Conservation (phyloP, 2,113 vertebrate species). For the Nycticorax nycticorax region DNA sequence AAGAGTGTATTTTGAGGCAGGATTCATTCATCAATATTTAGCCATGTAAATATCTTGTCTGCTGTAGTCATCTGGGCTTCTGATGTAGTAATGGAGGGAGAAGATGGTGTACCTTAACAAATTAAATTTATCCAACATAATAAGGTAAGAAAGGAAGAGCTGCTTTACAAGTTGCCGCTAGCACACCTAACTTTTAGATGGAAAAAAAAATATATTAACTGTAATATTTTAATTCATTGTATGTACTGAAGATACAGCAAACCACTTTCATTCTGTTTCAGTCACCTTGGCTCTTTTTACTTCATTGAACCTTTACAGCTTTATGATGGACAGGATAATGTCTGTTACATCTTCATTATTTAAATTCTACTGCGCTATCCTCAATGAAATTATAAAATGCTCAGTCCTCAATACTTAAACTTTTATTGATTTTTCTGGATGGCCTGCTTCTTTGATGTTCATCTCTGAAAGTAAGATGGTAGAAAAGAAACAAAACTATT, state of each 20-base stretch:
- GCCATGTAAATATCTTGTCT: background rate
- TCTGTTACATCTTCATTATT: background rate
- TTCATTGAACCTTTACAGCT: background rate
- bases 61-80: background rate
- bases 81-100: background rate
- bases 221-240: background rate
- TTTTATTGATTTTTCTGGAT: background rate
- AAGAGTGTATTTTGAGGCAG: background rate
- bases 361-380: background rate
- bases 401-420: background rate
- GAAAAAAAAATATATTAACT: background rate
- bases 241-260: background rate
- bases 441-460: background rate
- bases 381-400: background rate
- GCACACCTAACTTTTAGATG: background rate
- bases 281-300: rapidly evolving
- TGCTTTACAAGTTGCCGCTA: background rate
- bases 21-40: background rate
- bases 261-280: background rate
- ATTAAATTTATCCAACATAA: background rate
- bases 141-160: background rate
- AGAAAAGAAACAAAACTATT: background rate
- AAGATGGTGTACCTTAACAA: background rate
- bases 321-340: background rate
- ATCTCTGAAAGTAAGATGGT: background rate